Evolutionary conservation across 2,113 vertebrate genomes (phyloP).

Genomic region (Limanda limanda): DNA sequence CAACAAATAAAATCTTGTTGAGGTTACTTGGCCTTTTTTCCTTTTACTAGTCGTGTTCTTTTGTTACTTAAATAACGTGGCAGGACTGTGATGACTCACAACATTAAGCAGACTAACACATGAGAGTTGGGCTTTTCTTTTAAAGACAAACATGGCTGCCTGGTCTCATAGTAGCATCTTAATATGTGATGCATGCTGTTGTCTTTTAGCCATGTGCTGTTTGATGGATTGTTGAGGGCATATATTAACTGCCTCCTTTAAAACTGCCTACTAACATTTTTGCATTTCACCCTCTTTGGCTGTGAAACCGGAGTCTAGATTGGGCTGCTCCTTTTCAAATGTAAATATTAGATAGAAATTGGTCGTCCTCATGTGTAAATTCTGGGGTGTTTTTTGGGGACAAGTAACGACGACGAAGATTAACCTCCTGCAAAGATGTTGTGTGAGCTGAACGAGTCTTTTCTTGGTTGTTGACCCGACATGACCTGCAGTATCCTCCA

Average conservation of each 20-base stretch:
- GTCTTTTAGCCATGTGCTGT: constrained; percentile 46
- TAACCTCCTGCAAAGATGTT: constrained; percentile 34
- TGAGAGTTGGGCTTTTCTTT: constrained; percentile 47
- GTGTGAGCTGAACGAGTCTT: constrained; percentile 43
- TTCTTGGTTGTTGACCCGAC: constrained; percentile 33
- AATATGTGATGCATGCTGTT: constrained; percentile 58
- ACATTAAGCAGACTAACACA: constrained; percentile 54
- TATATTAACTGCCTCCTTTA: constrained; percentile 42
- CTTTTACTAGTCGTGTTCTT: constrained; percentile 51
- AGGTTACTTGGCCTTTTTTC: constrained; percentile 58
- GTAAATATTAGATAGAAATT: constrained; percentile 62
- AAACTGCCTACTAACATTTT: constrained; percentile 41
- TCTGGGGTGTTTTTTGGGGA: constrained; percentile 32
- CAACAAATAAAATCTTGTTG: constrained; percentile 66
- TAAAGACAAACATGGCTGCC: constrained; percentile 50
- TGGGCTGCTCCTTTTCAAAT: constrained; percentile 40
- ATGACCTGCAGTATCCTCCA: constrained; percentile 15
- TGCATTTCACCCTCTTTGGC: constrained; percentile 37
- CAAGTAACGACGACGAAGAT: constrained; percentile 17
- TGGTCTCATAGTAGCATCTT: constrained; percentile 49
- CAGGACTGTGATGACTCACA: constrained; percentile 38
- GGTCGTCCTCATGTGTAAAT: constrained; percentile 48
- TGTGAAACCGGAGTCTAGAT: constrained; percentile 36
- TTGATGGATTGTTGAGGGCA: constrained; percentile 14
- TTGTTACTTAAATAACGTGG: constrained; percentile 38